A percentile compares a stretch with the other conserved stretches of the same genome.
phyloP scores from a whole-genome alignment of 2,797 vertebrate species.

The Danio choprae region DNA sequence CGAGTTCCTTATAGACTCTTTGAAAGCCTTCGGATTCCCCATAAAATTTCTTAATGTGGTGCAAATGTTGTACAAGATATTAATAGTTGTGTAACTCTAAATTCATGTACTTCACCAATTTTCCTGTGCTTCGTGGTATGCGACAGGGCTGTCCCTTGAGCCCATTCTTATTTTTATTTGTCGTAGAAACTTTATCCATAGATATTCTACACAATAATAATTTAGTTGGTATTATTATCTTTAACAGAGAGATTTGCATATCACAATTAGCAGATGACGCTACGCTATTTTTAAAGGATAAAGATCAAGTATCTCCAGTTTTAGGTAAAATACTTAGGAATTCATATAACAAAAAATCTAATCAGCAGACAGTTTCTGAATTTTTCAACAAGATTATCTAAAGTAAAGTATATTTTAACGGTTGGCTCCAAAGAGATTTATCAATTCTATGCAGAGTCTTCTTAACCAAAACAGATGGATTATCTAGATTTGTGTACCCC shows the following conservation, averaged over 20 bases:
- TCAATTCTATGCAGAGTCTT: too few relatives aligned
- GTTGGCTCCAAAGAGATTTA: too few relatives aligned
- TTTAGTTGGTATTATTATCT: neutral
- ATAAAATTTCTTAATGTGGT: neutral
- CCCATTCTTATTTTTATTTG: neutral
- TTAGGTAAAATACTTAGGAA: too few relatives aligned
- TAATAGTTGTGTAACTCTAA: neutral
- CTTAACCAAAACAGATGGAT: too few relatives aligned
- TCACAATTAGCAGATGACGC: neutral
- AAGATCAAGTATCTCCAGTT: too few relatives aligned
- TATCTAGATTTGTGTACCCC: too few relatives aligned
- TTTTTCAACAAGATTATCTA: too few relatives aligned
- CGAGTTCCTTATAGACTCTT: neutral
- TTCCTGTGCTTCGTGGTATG: neutral
- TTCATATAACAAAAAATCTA: too few relatives aligned
- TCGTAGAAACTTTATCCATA: neutral
- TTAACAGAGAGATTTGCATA: neutral
- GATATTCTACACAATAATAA: neutral
- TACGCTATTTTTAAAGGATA: neutral
- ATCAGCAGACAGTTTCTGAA: too few relatives aligned
- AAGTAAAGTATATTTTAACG: too few relatives aligned
- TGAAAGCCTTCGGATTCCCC: neutral
- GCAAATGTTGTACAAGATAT: neutral
- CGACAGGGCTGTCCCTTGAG: neutral
- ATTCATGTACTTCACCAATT: neutral